A percentile compares a stretch with the other conserved stretches of the same genome.
Evolutionary conservation across 2,888 invertebrate genomes (phyloP).

Genomic region (Melikaiella ostensackeni): DNA sequence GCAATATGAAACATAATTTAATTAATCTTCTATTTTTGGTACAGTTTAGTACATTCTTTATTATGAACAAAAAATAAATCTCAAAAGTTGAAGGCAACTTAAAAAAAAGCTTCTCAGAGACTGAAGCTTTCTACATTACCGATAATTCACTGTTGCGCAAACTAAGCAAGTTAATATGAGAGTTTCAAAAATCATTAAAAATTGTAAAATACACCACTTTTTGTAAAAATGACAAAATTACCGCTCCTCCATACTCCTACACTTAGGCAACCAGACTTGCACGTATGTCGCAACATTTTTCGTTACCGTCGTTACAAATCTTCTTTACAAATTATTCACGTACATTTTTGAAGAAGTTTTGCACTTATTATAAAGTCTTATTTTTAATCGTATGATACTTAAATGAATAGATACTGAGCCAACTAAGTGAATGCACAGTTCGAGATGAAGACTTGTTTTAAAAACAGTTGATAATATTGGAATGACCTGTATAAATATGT

Average conservation of each 20-base stretch:
- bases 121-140: neutral
- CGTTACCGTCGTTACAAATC: neutral
- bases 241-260: neutral
- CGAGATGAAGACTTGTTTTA: neutral
- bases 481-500: slow-evolving; percentile 19
- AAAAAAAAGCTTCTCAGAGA: neutral
- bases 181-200: neutral
- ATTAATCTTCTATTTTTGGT: neutral
- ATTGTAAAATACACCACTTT: neutral
- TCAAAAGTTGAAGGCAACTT: neutral
- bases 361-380: neutral
- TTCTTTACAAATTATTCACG: neutral
- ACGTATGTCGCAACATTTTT: neutral
- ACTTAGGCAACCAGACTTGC: slow-evolving; percentile 5
- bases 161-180: neutral
- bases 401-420: neutral
- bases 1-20: neutral
- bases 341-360: neutral
- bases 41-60: neutral
- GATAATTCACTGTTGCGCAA: neutral
- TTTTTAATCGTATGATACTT: neutral
- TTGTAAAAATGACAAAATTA: neutral
- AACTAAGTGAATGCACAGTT: neutral
- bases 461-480: slow-evolving; percentile 1
- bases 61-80: neutral